Percentiles rank a stretch among this genome's conserved stretches.
phyloP scores from a whole-genome alignment of 1,140 invertebrate species.

The Calephelis nemesis region DNA sequence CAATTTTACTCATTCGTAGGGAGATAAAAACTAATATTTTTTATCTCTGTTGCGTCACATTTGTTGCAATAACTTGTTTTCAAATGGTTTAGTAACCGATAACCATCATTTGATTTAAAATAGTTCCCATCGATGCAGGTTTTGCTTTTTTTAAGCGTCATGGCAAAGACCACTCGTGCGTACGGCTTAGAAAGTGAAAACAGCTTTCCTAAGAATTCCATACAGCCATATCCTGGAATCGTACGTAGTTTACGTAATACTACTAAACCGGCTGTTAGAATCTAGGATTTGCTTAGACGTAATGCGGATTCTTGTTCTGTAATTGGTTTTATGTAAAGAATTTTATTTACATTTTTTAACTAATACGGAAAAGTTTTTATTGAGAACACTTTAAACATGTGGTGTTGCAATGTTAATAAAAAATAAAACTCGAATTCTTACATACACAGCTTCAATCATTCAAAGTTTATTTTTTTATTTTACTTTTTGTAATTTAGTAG shows the following conservation, averaged over 20 bases:
- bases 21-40: background rate
- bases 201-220: constrained; percentile 37
- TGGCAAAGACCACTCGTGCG: constrained; percentile 31
- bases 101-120: background rate
- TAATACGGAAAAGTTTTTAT: constrained; percentile 9
- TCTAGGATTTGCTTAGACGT: constrained; percentile 2
- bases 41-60: background rate
- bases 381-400: background rate
- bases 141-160: constrained; percentile 15
- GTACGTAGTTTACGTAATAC: constrained; percentile 13
- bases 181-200: constrained; percentile 37
- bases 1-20: too few species aligned
- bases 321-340: constrained; percentile 10
- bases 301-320: constrained; percentile 9
- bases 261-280: background rate
- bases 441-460: background rate
- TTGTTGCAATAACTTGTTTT: background rate
- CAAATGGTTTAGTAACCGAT: too few species aligned
- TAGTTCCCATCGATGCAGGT: background rate
- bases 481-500: too few species aligned
- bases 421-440: background rate
- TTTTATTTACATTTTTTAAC: constrained; percentile 12
- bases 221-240: constrained; percentile 37
- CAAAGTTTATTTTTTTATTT: too few species aligned
- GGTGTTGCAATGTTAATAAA: background rate